A percentile compares a stretch with the other conserved stretches of the same genome.
These are phyloP conservation scores for Xylocampa areola DNA, from an alignment of 2,888 invertebrate species.

Conservation along the genomic window DNA sequence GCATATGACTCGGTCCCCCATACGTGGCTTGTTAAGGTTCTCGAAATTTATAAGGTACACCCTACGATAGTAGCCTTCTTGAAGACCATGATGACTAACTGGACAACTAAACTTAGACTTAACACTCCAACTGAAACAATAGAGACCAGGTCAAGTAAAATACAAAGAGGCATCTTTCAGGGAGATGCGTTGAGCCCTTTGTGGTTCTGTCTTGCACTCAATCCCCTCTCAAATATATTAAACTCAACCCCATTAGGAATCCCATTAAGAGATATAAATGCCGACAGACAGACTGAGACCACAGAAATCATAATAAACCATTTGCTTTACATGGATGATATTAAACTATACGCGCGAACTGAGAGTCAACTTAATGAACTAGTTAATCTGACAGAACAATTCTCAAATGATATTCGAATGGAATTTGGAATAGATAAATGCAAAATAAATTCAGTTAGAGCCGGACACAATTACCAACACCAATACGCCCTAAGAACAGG, in stretches of 20 bases:
- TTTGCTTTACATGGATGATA: conserved; percentile 21
- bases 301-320: conserved; percentile 3
- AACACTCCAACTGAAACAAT: background rate
- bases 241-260: too few species aligned
- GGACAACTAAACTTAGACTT: conserved; percentile 19
- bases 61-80: too few species aligned
- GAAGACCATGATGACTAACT: conserved; percentile 13
- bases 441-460: too few species aligned
- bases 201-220: conserved; percentile 39
- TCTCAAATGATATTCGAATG: conserved; percentile 9
- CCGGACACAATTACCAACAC: conserved; percentile 3
- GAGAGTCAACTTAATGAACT: conserved; percentile 12
- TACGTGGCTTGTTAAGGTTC: conserved; percentile 24
- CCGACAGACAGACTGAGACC: background rate
- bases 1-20: too few species aligned
- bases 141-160: conserved; percentile 13
- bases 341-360: too few species aligned
- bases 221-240: conserved; percentile 26
- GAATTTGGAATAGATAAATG: conserved; percentile 14
- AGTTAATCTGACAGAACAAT: conserved; percentile 7
- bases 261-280: background rate
- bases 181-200: conserved; percentile 36
- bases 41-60: conserved; percentile 31
- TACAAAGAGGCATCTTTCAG: too few species aligned
- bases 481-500: conserved; percentile 2